phyloP scores from a whole-genome alignment of 2,113 vertebrate species.

The Nannobrachium achirus region DNA sequence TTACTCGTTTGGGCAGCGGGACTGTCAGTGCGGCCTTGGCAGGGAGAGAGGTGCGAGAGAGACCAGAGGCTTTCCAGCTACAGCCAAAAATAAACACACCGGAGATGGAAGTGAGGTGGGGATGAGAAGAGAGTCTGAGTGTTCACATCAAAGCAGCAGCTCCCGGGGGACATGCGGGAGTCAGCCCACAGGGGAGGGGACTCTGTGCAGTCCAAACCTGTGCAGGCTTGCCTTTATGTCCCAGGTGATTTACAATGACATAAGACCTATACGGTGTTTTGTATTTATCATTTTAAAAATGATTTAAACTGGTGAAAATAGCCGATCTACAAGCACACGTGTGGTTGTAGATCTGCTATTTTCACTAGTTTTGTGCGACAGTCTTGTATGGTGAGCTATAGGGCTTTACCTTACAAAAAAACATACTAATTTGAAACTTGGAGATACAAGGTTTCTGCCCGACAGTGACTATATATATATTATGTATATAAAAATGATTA shows the following conservation, averaged over 20 bases:
- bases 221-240: slow-evolving; percentile 1
- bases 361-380: too few species aligned
- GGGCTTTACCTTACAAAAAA: too few species aligned
- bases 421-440: not conserved
- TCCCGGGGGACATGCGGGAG: slow-evolving; percentile 48
- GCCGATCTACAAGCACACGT: too few species aligned
- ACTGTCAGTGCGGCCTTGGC: slow-evolving; percentile 55
- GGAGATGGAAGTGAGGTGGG: slow-evolving; percentile 57
- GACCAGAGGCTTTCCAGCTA: slow-evolving; percentile 66
- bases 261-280: slow-evolving; percentile 8
- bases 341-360: too few species aligned
- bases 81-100: slow-evolving; percentile 63
- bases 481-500: too few species aligned
- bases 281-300: too few species aligned
- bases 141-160: slow-evolving; percentile 64
- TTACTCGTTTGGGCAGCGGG: slow-evolving; percentile 21
- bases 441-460: too few species aligned
- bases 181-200: slow-evolving; percentile 49
- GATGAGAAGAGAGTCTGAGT: slow-evolving; percentile 66
- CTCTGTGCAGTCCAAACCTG: slow-evolving; percentile 43
- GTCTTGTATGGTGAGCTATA: too few species aligned
- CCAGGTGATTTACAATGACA: slow-evolving; percentile 29
- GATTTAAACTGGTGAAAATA: too few species aligned
- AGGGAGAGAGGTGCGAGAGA: slow-evolving; percentile 37
- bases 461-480: slow-evolving; percentile 23